A percentile compares a stretch with the other conserved stretches of the same genome.
phyloP scores from a whole-genome alignment of 1,140 invertebrate genomes.

The Hylaeus anthracinus region DNA sequence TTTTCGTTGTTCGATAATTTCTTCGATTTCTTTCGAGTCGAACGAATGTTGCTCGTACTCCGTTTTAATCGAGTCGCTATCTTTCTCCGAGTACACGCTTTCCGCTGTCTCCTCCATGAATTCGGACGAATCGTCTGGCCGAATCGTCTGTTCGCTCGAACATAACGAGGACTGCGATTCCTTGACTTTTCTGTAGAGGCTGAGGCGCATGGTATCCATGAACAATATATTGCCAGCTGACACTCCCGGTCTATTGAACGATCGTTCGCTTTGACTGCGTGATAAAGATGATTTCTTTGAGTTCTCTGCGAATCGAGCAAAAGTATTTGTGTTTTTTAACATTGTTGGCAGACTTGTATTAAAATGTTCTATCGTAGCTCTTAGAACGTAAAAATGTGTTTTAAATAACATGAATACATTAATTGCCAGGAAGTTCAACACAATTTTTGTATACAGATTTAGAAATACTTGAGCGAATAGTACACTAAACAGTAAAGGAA shows the following conservation, averaged over 20 bases:
- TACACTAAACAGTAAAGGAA: no score
- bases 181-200: slow-evolving; percentile 82
- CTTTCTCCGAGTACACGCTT: not conserved
- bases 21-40: not conserved
- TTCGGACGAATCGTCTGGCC: not conserved
- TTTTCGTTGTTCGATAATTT: slow-evolving; percentile 19
- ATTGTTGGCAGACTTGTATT: no score
- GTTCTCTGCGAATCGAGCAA: slow-evolving; percentile 53
- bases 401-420: no score
- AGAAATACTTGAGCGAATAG: no score
- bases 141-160: not conserved
- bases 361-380: no score
- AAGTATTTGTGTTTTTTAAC: not conserved
- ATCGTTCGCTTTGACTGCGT: slow-evolving; percentile 77
- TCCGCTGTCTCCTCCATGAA: not conserved
- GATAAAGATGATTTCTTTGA: slow-evolving; percentile 53
- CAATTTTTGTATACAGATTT: no score
- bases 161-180: slow-evolving; percentile 25
- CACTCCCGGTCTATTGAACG: slow-evolving; percentile 63
- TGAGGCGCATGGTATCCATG: slow-evolving; percentile 89
- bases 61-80: slow-evolving; percentile 1
- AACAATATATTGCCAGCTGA: slow-evolving; percentile 77
- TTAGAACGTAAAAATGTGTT: no score
- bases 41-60: not conserved
- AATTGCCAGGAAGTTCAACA: no score